Base-by-base conservation (phyloP, 2,888 invertebrate genomes). In the Calliphora vomitoria region DNA sequence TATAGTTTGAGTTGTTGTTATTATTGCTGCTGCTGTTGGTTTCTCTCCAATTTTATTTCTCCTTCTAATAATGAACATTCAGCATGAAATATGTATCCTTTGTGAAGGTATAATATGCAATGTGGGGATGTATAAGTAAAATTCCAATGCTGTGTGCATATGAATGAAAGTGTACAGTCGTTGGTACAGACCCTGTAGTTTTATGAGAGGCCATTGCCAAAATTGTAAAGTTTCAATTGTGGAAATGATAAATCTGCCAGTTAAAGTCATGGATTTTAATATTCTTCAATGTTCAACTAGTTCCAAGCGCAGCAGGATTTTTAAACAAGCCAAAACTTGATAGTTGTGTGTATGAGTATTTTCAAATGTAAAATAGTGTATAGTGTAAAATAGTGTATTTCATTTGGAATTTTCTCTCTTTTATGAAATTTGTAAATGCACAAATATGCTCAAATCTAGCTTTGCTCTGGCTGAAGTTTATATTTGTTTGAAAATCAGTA, bases 61-160 rank as follows among this genome's bases (percentile, higher is more conserved):
- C 8, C 10, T 78, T 89, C 83, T 88, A 89, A 90, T 91, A 91
- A 91, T 91, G 90, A 91, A 90, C 90, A 89, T 82, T 55, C 76
- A 60, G 58, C n/a, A 89, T 90, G 87, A 91, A 91, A 90, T 90
- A 90, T 91, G 90, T 89, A 90, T 90, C 91, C 90, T 91, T 90
- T 89, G 90, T 90, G 90, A 89, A 90, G 89, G 90, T 91, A 90
- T 90, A 89, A 90, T 44, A 13, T 68, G 1, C 8, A 68, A 68
- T 47, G 41, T 41, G 66, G 66, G 60, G 31, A 90, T 89, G 89
- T 87, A 13, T 72, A 38, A n/a, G 35, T 35, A 64, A 50, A 31
- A 76, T 64, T 76, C 20, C 35, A 13, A 18, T 38, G 18, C 3
- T 60, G 38, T 50, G 47, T 35, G 18, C 18, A 53, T 53, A 18